These are phyloP conservation scores for Vandiemenella viatica DNA, from an alignment of 2,888 invertebrate genomes.

Conservation along the genomic window DNA sequence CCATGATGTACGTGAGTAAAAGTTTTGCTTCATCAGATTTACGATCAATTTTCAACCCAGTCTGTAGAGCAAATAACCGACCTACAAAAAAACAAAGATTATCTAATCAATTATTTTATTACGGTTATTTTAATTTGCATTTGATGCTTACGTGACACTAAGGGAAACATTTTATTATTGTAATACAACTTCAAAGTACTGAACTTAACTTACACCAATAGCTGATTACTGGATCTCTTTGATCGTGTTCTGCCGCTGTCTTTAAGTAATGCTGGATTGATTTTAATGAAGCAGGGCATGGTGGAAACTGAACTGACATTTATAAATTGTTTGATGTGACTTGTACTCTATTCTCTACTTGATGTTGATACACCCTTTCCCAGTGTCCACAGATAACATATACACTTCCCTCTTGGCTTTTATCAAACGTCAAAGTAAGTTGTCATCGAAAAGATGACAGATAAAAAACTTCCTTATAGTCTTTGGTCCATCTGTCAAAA, in stretches of 20 bases:
- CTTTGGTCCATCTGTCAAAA: too few relatives aligned
- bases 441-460: too few relatives aligned
- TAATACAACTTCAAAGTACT: too few relatives aligned
- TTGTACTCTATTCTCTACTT: too few relatives aligned
- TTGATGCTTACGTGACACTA: neutral
- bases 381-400: too few relatives aligned
- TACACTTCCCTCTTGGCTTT: too few relatives aligned
- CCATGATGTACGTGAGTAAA: conserved; percentile 67
- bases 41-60: conserved; percentile 64
- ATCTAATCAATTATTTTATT: neutral
- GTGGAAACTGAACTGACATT: conserved; percentile 34
- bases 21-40: conserved; percentile 66
- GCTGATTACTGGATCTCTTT: conserved; percentile 72
- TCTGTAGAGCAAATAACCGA: conserved; percentile 78
- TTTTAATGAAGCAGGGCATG: conserved; percentile 64
- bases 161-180: neutral
- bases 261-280: conserved; percentile 81
- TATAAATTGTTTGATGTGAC: neutral
- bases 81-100: conserved; percentile 32
- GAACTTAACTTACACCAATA: conserved; percentile 78
- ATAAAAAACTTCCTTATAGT: too few relatives aligned
- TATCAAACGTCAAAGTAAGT: too few relatives aligned
- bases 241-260: conserved; percentile 81
- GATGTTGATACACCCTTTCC: too few relatives aligned
- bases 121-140: neutral